These are phyloP conservation scores for Mico argentatus DNA, from an alignment of 2,797 vertebrate species.

Conservation along the genomic window DNA sequence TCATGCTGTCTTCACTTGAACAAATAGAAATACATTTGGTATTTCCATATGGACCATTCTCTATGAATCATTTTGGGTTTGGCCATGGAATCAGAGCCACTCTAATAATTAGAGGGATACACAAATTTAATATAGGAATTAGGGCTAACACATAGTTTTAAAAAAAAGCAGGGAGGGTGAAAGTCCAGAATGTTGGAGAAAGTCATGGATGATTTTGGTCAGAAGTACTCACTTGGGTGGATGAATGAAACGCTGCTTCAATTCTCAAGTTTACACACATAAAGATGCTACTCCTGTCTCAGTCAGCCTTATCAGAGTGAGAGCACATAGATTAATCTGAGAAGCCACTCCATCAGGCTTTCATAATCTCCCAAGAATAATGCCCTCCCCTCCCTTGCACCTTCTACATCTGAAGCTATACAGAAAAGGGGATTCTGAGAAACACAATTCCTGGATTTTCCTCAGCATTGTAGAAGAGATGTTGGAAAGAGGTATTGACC, in stretches of 20 bases:
- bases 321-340: background rate
- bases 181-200: background rate
- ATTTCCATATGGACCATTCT: background rate
- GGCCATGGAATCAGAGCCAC: background rate
- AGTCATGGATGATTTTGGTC: background rate
- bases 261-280: background rate
- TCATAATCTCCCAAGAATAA: background rate
- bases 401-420: background rate
- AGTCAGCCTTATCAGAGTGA: background rate
- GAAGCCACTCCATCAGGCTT: background rate
- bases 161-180: background rate
- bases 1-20: background rate
- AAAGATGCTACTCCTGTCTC: background rate
- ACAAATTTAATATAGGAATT: background rate
- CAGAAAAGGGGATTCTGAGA: background rate
- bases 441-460: background rate
- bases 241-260: background rate
- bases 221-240: background rate
- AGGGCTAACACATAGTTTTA: background rate
- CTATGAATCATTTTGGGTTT: background rate
- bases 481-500: background rate
- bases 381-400: background rate
- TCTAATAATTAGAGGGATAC: background rate
- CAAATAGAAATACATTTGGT: background rate
- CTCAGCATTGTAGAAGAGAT: background rate